Percentiles rank a stretch among this genome's conserved stretches.
Evolutionary conservation across 2,888 invertebrate genomes (phyloP).

Genomic region (Meiosimyza platycephala): DNA sequence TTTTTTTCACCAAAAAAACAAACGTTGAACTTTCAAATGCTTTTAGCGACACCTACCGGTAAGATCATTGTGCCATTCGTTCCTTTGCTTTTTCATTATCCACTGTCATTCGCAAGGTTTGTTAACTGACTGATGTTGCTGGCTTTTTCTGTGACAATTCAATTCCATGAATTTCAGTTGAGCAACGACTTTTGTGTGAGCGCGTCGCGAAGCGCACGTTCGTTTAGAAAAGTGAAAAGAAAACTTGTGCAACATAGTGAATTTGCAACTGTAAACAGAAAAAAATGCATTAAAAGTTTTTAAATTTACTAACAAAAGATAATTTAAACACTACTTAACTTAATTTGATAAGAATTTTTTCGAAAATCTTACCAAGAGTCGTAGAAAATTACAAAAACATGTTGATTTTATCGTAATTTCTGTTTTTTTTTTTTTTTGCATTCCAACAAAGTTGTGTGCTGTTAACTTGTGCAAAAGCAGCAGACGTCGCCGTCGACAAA

Average conservation of each 20-base stretch:
- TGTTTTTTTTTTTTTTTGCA: conserved; percentile 25
- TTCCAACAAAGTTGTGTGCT: conserved; percentile 21
- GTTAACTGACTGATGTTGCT: conserved; percentile 19
- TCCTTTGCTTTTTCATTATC: conserved; percentile 31
- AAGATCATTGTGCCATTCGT: conserved; percentile 19
- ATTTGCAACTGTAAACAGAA: not conserved
- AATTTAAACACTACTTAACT: not conserved
- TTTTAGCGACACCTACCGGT: conserved; percentile 3
- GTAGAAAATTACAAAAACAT: conserved; percentile 8
- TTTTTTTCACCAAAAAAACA: no score
- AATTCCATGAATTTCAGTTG: conserved; percentile 46
- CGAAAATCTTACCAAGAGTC: not conserved
- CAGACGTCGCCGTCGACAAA: conserved; percentile 26
- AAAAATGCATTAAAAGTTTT: not conserved
- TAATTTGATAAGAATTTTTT: not conserved
- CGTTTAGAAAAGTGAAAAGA: not conserved
- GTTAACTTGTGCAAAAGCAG: conserved; percentile 14
- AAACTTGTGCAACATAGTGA: not conserved
- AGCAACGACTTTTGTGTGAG: conserved; percentile 43
- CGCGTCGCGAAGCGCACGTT: conserved; percentile 35
- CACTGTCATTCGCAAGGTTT: conserved; percentile 40
- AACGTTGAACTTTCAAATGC: no score
- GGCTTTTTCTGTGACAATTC: conserved; percentile 35
- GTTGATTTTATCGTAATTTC: no score
- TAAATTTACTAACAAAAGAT: not conserved